These are phyloP conservation scores for Tragopan temminckii DNA, from an alignment of 2,797 vertebrate genomes.

Conservation along the genomic window DNA sequence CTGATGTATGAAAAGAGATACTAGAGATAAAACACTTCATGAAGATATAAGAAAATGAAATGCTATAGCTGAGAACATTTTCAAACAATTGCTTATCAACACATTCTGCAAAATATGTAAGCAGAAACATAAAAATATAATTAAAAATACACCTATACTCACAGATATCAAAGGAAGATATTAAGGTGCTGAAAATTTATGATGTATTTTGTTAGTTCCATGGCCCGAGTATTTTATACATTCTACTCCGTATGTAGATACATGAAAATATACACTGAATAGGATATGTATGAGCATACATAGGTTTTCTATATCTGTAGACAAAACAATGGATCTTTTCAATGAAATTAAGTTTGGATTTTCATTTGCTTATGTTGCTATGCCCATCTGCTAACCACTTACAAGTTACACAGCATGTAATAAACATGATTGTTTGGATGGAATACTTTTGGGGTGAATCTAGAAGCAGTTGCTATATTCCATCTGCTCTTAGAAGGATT, in stretches of 20 bases:
- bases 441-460: not conserved
- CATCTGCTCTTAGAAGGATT: not conserved
- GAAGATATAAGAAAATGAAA: constrained; percentile 35
- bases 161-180: not conserved
- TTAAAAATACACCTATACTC: not conserved
- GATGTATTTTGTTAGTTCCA: not conserved
- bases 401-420: not conserved
- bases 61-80: not conserved
- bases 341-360: not conserved
- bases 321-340: not conserved
- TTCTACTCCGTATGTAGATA: not conserved
- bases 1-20: constrained; percentile 33
- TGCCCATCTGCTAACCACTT: not conserved
- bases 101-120: not conserved
- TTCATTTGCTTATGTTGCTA: not conserved
- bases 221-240: not conserved
- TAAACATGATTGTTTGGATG: not conserved
- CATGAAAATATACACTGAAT: not conserved
- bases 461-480: not conserved
- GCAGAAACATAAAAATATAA: not conserved
- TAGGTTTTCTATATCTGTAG: not conserved
- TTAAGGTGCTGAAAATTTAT: not conserved
- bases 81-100: not conserved
- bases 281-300: not conserved
- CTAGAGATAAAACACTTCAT: constrained; percentile 33